Evolutionary conservation across 2,113 vertebrate genomes (phyloP), one percentile per base, ranked within the genome.

Genomic region (Gavialis gangeticus): DNA sequence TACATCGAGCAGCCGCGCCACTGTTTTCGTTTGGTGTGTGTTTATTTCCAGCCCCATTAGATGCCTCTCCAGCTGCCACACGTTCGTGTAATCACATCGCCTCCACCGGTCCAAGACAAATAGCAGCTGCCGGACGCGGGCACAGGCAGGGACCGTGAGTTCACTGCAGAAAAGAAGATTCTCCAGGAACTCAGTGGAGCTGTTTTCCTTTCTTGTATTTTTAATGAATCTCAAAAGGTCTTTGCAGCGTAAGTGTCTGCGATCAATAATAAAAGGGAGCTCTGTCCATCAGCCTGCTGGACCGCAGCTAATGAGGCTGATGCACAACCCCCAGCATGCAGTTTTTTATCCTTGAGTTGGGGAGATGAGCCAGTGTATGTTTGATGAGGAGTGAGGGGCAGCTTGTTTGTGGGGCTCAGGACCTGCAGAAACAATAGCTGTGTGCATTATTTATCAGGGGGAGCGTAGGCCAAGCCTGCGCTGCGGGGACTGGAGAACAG

Each of bases 31-130:
- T 92, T 77, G 63, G 7, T 73, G 37, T 25, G 6, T 4, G 80
- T 89, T 95, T 91, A 88, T 88, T 95, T 63, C 67, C 75, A 85
- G 18, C 28, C 58, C 75, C 79, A 60, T 93, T 57, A 85, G 80
- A 75, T 78, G 8, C 22, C 95, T 54, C 71, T 76, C 8, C 16
- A 87, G 64, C 89, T 10, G 1, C 76, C 71, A 58, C 14, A 19
- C 18, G 8, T 4, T 83, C 27, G 0, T 83, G 77, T 30, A 75
- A 54, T 62, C 57, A 56, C 25, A 62, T 83, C 3, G 0, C 18
- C 37, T 77, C 1, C 0, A 54, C 58, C 0, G 79, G 67, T 88
- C 57, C 90, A 76, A 92, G 46, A 66, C 60, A 96, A 97, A 91
- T 19, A 75, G 56, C 62, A 71, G 24, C 24, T 71, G 46, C 16